A percentile compares a stretch with the other conserved stretches of the same genome.
Evolutionary conservation across 2,888 invertebrate genomes (phyloP).

Genomic region (Rutpela maculata): DNA sequence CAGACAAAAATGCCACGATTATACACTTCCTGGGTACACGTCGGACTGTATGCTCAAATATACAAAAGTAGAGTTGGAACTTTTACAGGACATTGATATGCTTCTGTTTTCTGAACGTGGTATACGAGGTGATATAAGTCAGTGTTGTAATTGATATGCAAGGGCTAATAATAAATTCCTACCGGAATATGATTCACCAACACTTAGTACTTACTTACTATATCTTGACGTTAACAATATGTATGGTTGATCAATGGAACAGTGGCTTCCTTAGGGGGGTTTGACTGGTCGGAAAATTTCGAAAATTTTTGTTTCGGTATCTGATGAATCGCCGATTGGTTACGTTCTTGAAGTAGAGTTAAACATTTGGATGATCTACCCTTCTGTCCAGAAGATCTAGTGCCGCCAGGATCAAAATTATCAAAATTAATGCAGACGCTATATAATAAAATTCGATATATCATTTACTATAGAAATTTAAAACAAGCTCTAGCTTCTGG

Average conservation of each 20-base stretch:
- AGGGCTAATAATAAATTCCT: conserved; percentile 6
- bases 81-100: neutral
- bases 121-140: conserved; percentile 8
- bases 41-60: neutral
- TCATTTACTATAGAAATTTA: no score
- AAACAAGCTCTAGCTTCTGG: no score
- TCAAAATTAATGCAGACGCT: no score
- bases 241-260: neutral
- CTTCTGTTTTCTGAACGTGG: neutral
- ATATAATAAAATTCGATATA: no score
- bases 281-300: neutral
- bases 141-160: conserved; percentile 3
- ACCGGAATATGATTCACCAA: neutral
- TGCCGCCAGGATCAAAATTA: neutral
- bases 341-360: neutral
- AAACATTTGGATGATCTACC: neutral
- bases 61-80: neutral
- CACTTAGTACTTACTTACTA: neutral
- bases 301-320: neutral
- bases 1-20: no score
- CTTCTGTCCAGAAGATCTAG: neutral
- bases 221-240: conserved; percentile 4
- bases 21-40: neutral
- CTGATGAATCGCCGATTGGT: neutral
- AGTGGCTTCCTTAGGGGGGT: neutral